Evolutionary conservation across 2,113 vertebrate genomes (phyloP).

Genomic region (Clarias magur): DNA sequence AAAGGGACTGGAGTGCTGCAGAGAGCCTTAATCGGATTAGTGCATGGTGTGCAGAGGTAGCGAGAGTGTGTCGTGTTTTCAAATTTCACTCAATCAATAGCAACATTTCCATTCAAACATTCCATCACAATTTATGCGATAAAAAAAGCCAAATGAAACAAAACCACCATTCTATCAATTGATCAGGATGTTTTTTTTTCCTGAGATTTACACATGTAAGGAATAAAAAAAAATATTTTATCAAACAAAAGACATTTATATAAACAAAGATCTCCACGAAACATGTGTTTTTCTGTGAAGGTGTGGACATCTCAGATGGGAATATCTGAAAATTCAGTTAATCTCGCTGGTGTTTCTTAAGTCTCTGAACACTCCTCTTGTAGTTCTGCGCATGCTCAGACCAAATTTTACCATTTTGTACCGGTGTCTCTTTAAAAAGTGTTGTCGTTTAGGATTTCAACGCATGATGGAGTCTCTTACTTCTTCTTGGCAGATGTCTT

Average conservation of each 20-base stretch:
- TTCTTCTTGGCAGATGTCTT: constrained; percentile 52
- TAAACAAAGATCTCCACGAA: background rate
- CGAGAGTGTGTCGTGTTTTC: constrained; percentile 39
- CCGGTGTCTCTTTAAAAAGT: constrained; percentile 33
- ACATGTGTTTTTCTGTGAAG: background rate
- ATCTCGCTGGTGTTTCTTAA: constrained; percentile 28
- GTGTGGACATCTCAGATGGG: background rate
- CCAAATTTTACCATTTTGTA: background rate
- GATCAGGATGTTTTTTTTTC: no score
- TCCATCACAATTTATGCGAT: background rate
- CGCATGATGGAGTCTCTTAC: constrained; percentile 20
- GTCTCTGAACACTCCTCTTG: background rate
- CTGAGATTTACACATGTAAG: background rate
- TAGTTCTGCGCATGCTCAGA: constrained; percentile 33
- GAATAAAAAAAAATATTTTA: no score
- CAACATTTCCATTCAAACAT: background rate
- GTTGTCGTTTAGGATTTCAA: background rate
- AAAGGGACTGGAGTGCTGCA: background rate
- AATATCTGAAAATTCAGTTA: no score
- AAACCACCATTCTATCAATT: no score
- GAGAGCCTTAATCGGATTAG: constrained; percentile 42
- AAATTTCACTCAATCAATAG: constrained; percentile 9
- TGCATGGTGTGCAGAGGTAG: constrained; percentile 45
- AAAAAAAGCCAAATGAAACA: background rate
- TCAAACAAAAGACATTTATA: background rate